phyloP scores from a whole-genome alignment of 1,140 invertebrate species.

The Stegodyphus dumicola region DNA sequence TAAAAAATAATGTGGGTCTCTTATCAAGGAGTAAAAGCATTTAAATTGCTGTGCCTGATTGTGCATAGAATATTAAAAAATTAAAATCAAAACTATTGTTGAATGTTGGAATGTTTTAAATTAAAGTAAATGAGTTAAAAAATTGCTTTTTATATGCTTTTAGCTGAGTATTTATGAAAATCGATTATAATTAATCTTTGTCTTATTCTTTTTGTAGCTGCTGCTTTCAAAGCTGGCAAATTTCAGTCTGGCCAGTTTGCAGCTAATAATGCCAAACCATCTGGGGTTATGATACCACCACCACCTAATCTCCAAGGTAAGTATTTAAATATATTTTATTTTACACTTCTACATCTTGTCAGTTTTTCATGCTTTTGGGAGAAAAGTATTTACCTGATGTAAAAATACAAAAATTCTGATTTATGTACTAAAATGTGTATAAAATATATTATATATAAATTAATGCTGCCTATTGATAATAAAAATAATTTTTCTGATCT shows the following conservation, averaged over 20 bases:
- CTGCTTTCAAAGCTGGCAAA: slow-evolving; percentile 94
- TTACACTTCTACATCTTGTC: slow-evolving; percentile 70
- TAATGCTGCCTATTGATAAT: too few relatives aligned
- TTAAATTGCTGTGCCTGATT: too few relatives aligned
- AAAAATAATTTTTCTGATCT: too few relatives aligned
- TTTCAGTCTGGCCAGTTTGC: slow-evolving; percentile 90
- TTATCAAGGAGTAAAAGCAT: too few relatives aligned
- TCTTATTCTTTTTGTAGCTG: slow-evolving; percentile 71
- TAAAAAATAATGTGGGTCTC: too few relatives aligned
- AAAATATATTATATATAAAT: too few relatives aligned
- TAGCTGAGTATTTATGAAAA: not conserved
- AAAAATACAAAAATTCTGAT: not conserved
- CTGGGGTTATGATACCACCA: slow-evolving; percentile 76
- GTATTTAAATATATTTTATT: slow-evolving; percentile 64
- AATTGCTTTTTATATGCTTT: not conserved
- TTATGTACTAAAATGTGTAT: too few relatives aligned
- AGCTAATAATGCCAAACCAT: slow-evolving; percentile 60
- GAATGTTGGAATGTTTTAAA: too few relatives aligned
- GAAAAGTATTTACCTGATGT: not conserved
- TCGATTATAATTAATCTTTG: not conserved
- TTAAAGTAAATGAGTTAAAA: too few relatives aligned
- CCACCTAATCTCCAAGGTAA: slow-evolving; percentile 68
- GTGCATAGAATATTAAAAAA: too few relatives aligned
- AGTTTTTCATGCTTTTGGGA: slow-evolving; percentile 7
- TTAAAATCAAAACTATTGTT: too few relatives aligned